Percentiles rank a stretch among this genome's conserved stretches.
phyloP scores from a whole-genome alignment of 2,888 invertebrate genomes.

The Heliconius cydno region DNA sequence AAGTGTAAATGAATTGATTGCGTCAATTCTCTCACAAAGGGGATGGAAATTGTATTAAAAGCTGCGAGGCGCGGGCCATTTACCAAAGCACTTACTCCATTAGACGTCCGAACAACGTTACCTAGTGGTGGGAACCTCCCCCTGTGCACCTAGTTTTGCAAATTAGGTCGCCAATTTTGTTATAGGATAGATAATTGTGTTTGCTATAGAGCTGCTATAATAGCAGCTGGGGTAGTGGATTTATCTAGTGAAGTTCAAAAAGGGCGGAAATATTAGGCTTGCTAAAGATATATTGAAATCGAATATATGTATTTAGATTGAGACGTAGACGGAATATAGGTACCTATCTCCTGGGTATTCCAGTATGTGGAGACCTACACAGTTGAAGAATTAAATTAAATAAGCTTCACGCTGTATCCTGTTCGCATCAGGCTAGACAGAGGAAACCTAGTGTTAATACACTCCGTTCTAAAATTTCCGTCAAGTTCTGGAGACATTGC shows the following conservation, averaged over 20 bases:
- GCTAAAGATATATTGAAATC: background rate
- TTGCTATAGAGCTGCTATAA: conserved; percentile 19
- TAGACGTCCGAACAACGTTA: conserved; percentile 80
- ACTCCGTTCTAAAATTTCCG: too few relatives aligned
- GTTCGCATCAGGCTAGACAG: too few relatives aligned
- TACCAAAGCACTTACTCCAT: conserved; percentile 81
- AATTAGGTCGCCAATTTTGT: conserved; percentile 40
- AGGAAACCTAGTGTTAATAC: too few relatives aligned
- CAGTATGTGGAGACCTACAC: too few relatives aligned
- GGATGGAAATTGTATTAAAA: conserved; percentile 81
- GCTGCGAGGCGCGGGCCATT: conserved; percentile 80
- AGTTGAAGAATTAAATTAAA: too few relatives aligned
- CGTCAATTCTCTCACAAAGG: conserved; percentile 83
- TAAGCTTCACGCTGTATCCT: too few relatives aligned
- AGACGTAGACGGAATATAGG: too few relatives aligned
- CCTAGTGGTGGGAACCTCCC: conserved; percentile 64
- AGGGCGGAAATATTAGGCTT: background rate
- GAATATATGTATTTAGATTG: too few relatives aligned
- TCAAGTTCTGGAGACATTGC: too few relatives aligned
- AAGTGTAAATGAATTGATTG: conserved; percentile 85
- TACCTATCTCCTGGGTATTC: too few relatives aligned
- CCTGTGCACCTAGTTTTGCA: conserved; percentile 47
- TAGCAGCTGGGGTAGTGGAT: background rate
- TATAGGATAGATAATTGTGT: conserved; percentile 15
- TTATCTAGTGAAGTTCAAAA: background rate